These are phyloP conservation scores for Dynastes tityus DNA, from an alignment of 2,888 invertebrate genomes.

Conservation along the genomic window DNA sequence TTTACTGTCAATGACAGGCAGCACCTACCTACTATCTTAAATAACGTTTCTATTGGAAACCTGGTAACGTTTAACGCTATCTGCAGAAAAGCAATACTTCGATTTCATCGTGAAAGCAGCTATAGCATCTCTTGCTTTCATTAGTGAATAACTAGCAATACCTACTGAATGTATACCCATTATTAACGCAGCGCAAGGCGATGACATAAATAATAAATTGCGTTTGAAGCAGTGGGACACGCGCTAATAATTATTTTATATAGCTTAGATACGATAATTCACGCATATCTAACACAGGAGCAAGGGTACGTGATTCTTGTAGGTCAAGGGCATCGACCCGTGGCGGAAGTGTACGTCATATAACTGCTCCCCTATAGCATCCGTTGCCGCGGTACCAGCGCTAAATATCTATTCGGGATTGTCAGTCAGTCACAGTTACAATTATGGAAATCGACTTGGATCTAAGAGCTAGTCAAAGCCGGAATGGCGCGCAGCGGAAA, in stretches of 20 bases:
- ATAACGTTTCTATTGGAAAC: too few species aligned
- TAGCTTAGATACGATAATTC: slow-evolving; percentile 6
- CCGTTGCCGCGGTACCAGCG: slow-evolving; percentile 55
- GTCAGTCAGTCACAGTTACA: slow-evolving; percentile 34
- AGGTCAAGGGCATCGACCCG: slow-evolving; percentile 58
- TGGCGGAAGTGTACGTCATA: slow-evolving; percentile 55
- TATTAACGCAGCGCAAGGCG: not conserved
- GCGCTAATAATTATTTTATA: slow-evolving; percentile 1
- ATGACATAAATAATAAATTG: not conserved
- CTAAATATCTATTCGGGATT: slow-evolving; percentile 53
- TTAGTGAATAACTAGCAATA: too few species aligned
- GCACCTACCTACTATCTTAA: too few species aligned
- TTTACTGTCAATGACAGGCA: too few species aligned
- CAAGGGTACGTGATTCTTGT: slow-evolving; percentile 49
- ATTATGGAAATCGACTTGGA: slow-evolving; percentile 22
- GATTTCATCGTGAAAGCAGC: too few species aligned
- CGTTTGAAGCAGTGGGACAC: not conserved
- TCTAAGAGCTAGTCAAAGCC: slow-evolving; percentile 21
- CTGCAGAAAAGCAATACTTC: too few species aligned
- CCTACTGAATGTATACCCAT: too few species aligned
- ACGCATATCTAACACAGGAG: slow-evolving; percentile 30
- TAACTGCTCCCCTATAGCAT: slow-evolving; percentile 50
- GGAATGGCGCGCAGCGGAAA: slow-evolving; percentile 1
- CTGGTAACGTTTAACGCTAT: too few species aligned
- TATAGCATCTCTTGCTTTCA: too few species aligned